phyloP scores from a whole-genome alignment of 2,888 invertebrate species.

The Protophormia terraenovae region DNA sequence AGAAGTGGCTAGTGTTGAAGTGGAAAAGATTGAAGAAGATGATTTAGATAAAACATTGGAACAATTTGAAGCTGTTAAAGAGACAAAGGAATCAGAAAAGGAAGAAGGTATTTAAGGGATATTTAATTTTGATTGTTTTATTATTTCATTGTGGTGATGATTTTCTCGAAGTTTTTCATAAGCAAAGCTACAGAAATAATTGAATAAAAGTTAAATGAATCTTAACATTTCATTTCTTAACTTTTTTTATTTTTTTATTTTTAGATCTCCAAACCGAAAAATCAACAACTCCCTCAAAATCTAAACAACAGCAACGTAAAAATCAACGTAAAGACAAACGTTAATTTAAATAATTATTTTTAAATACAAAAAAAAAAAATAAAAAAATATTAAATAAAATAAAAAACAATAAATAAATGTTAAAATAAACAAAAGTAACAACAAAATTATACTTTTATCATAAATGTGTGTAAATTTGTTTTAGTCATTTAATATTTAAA shows the following conservation, averaged over 20 bases:
- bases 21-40: neutral
- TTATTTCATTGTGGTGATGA: no score
- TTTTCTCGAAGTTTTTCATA: no score
- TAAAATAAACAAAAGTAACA: neutral
- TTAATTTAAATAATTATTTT: constrained; percentile 39
- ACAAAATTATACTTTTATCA: constrained; percentile 7
- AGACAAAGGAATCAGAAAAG: neutral
- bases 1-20: neutral
- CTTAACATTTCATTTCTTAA: no score
- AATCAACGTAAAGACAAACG: constrained; percentile 69
- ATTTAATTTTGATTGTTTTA: no score
- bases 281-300: constrained; percentile 44
- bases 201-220: no score
- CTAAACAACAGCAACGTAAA: constrained; percentile 68
- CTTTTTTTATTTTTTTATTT: neutral
- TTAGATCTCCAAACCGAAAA: constrained; percentile 32
- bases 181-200: no score
- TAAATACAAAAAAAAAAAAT: constrained; percentile 8
- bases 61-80: neutral
- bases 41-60: constrained; percentile 40
- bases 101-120: constrained; percentile 24
- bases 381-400: constrained; percentile 27
- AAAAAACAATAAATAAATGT: constrained; percentile 20
- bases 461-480: constrained; percentile 42
- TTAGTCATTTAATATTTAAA: constrained; percentile 34